Evolutionary conservation across 2,888 invertebrate genomes (phyloP).

Genomic region (Cephus spinipes): DNA sequence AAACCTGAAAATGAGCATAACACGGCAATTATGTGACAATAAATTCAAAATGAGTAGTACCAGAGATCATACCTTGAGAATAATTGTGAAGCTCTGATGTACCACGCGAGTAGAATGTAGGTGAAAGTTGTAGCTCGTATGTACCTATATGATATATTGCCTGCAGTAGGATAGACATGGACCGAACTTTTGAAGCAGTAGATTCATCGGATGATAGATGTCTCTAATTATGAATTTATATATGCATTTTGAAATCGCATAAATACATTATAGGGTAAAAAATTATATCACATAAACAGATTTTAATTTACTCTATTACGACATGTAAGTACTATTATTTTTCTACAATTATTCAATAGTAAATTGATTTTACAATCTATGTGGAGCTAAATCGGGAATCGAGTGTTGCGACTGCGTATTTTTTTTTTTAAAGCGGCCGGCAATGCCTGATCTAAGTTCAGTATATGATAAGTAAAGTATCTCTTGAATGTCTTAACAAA

Average conservation of each 20-base stretch:
- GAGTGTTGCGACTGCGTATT: background rate
- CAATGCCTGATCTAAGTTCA: background rate
- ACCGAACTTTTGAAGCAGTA: background rate
- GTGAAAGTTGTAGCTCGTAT: too few relatives aligned
- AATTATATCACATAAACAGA: background rate
- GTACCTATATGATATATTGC: too few relatives aligned
- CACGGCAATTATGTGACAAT: too few relatives aligned
- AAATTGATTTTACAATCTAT: background rate
- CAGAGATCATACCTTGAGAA: too few relatives aligned
- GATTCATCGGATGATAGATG: background rate
- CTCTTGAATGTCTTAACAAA: background rate
- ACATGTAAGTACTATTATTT: background rate
- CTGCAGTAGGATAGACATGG: too few relatives aligned
- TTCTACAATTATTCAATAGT: background rate
- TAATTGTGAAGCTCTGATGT: too few relatives aligned
- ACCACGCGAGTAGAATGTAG: too few relatives aligned
- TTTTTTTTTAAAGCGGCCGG: background rate
- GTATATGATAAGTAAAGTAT: background rate
- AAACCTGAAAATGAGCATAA: too few relatives aligned
- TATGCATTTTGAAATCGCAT: background rate
- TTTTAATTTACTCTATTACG: background rate
- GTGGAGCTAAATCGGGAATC: background rate
- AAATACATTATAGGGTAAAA: background rate
- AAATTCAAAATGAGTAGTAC: too few relatives aligned
- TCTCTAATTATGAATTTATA: background rate